Percentiles rank a stretch among this genome's conserved stretches.
phyloP scores from a whole-genome alignment of 2,113 vertebrate species.

The Scolopax mira region DNA sequence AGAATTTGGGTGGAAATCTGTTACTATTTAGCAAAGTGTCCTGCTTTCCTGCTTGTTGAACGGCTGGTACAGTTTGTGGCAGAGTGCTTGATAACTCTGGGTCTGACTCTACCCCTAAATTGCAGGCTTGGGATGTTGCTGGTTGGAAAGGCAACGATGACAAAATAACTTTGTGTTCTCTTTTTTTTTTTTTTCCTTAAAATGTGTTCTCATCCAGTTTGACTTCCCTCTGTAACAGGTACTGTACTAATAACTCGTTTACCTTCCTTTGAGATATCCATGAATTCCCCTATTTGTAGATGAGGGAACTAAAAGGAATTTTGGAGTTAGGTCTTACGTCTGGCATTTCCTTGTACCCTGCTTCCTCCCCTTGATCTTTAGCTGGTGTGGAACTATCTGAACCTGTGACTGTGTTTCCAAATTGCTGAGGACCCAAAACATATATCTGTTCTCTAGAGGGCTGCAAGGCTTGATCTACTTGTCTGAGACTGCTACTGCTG shows the following conservation, averaged over 20 bases:
- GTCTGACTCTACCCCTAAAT: not conserved
- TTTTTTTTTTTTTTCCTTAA: not conserved
- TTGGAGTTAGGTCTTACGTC: not conserved
- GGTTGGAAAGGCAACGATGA: not conserved
- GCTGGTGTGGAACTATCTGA: not conserved
- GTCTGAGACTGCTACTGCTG: not conserved
- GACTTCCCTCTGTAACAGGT: not conserved
- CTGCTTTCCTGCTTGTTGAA: not conserved
- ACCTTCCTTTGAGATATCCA: not conserved
- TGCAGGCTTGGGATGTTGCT: not conserved
- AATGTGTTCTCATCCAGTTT: not conserved
- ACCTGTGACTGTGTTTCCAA: not conserved
- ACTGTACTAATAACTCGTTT: not conserved
- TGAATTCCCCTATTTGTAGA: not conserved
- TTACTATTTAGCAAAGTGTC: not conserved
- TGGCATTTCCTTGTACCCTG: not conserved
- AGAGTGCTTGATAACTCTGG: not conserved
- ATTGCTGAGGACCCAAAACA: not conserved
- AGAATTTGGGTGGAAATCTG: slow-evolving; percentile 3
- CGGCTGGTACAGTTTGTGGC: not conserved
- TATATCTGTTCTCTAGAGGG: accelerated
- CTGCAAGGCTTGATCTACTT: not conserved
- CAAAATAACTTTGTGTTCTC: not conserved
- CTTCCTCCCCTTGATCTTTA: not conserved
- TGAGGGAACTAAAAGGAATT: not conserved